phyloP scores from a whole-genome alignment of 2,888 invertebrate species.

The Digitonthophagus gazella region DNA sequence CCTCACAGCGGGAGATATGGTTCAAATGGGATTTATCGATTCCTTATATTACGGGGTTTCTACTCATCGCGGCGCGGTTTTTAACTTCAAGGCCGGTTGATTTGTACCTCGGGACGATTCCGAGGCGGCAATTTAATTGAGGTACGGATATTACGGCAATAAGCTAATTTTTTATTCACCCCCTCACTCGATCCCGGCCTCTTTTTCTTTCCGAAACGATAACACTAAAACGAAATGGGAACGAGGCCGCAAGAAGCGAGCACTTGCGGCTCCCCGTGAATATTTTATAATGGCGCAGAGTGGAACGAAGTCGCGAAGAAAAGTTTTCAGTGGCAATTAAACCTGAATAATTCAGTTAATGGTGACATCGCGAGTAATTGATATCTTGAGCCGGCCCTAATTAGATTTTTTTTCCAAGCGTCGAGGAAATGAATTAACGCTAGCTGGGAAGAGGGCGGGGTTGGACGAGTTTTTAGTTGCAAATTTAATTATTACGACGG shows the following conservation, averaged over 20 bases:
- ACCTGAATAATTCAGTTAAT: conserved; percentile 52
- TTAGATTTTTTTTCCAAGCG: conserved; percentile 38
- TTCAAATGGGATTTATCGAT: conserved; percentile 8
- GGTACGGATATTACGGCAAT: conserved; percentile 52
- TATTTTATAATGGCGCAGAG: conserved; percentile 48
- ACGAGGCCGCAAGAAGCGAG: conserved; percentile 42
- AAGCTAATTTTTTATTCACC: conserved; percentile 56
- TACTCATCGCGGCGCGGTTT: no score
- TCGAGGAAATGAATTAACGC: conserved; percentile 25
- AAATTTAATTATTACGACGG: conserved; percentile 25
- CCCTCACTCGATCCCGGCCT: conserved; percentile 50
- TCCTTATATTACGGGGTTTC: background rate
- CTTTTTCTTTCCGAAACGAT: conserved; percentile 36
- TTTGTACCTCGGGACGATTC: conserved; percentile 1
- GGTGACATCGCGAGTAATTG: conserved; percentile 51
- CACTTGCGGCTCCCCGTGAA: conserved; percentile 39
- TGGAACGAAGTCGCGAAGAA: conserved; percentile 47
- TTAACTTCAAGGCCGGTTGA: background rate
- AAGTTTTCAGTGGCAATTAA: conserved; percentile 53
- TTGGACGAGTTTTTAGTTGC: conserved; percentile 26
- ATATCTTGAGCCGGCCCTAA: conserved; percentile 44
- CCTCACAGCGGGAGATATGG: conserved; percentile 3
- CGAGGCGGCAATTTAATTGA: conserved; percentile 48
- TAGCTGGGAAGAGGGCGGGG: background rate
- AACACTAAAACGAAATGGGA: conserved; percentile 52